Evolutionary conservation across 2,113 vertebrate species (phyloP).

Genomic region (Syngnathus floridae): DNA sequence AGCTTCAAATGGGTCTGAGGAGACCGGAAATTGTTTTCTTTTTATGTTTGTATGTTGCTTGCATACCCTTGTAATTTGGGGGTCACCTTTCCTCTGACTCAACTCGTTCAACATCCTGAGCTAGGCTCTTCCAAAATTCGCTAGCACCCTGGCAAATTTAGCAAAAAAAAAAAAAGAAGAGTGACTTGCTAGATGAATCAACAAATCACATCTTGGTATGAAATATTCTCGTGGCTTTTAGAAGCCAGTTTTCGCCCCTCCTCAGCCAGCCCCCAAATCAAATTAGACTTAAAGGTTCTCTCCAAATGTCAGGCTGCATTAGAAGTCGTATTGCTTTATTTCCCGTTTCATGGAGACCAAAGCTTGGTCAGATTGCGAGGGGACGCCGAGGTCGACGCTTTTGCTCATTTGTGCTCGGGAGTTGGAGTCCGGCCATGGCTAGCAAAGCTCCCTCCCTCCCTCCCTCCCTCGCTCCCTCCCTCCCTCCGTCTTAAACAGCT

Average conservation of each 20-base stretch:
- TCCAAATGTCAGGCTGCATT: slow-evolving; percentile 54
- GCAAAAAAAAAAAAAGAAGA: neutral
- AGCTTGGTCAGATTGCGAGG: slow-evolving; percentile 24
- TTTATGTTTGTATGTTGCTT: neutral
- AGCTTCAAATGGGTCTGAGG: neutral
- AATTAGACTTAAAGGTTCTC: slow-evolving; percentile 62
- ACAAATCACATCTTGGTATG: slow-evolving; percentile 63
- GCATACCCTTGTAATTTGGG: slow-evolving; percentile 16
- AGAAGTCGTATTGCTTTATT: slow-evolving; percentile 66
- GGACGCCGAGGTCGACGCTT: slow-evolving; percentile 27
- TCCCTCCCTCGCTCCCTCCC: too few species aligned
- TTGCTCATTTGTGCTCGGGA: slow-evolving; percentile 12
- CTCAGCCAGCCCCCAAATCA: slow-evolving; percentile 52
- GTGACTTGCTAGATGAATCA: slow-evolving; percentile 53
- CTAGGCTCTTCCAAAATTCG: slow-evolving; percentile 44
- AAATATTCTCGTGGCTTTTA: slow-evolving; percentile 62
- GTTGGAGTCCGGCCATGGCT: slow-evolving; percentile 26
- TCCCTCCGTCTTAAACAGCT: slow-evolving; percentile 34
- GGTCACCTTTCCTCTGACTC: slow-evolving; percentile 14
- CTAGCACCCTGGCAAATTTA: slow-evolving; percentile 8
- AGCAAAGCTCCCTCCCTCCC: slow-evolving; percentile 16
- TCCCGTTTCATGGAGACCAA: slow-evolving; percentile 48
- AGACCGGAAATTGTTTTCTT: neutral
- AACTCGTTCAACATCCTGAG: slow-evolving; percentile 44
- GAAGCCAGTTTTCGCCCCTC: slow-evolving; percentile 52